Conservation (phyloP, 2,113 vertebrate genomes). For the Tor tambroides region DNA sequence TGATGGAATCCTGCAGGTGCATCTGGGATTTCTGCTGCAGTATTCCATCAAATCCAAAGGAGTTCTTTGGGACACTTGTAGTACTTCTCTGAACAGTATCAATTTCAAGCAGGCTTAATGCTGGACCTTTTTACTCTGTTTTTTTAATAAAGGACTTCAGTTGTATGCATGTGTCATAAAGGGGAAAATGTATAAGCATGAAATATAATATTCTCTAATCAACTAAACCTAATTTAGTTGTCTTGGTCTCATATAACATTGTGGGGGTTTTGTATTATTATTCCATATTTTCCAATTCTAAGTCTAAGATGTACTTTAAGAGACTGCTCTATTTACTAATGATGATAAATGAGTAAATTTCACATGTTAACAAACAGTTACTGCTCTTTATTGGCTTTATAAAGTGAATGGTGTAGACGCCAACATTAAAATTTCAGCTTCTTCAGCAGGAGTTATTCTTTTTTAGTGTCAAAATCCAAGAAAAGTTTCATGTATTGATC, state of each 20-base stretch:
- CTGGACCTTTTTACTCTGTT: background rate
- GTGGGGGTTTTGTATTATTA: background rate
- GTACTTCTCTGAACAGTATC: background rate
- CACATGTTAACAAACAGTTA: background rate
- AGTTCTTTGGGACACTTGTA: constrained; percentile 13
- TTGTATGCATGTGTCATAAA: background rate
- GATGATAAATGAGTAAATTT: background rate
- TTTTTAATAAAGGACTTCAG: background rate
- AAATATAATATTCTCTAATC: background rate
- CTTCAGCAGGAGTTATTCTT: background rate
- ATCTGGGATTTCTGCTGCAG: constrained; percentile 9
- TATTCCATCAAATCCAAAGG: constrained; percentile 18
- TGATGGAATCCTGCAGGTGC: constrained; percentile 17
- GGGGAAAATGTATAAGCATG: background rate
- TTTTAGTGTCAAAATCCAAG: background rate
- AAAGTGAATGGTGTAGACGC: background rate
- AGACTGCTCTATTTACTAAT: background rate
- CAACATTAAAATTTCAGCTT: background rate
- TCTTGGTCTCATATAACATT: background rate
- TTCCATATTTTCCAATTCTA: background rate
- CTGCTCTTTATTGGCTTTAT: background rate
- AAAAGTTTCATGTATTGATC: background rate
- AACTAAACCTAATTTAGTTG: background rate
- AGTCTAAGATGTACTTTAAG: background rate
- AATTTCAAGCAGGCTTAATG: background rate